Evolutionary conservation across 2,888 invertebrate genomes (phyloP).

Genomic region (Thecophora atra): DNA sequence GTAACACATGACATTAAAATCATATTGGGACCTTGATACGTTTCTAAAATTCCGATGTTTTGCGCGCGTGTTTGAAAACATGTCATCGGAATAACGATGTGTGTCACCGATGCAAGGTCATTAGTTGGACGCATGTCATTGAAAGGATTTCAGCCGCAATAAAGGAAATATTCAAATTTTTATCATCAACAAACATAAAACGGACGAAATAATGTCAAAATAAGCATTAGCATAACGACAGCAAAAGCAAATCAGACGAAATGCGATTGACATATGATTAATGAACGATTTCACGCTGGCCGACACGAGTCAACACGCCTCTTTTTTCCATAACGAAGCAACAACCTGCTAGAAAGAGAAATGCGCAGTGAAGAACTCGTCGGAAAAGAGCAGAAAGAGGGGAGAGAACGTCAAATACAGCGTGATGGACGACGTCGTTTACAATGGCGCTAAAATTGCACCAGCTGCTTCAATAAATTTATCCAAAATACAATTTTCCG

Average conservation of each 20-base stretch:
- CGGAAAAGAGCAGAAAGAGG: not conserved
- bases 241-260: slow-evolving; percentile 1
- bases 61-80: not conserved
- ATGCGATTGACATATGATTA: slow-evolving; percentile 33
- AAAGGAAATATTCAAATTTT: not conserved
- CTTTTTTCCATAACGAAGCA: slow-evolving; percentile 3
- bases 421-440: not conserved
- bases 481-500: not conserved
- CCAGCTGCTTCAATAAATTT: slow-evolving; percentile 20
- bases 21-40: too few species aligned
- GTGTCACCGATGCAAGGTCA: not conserved
- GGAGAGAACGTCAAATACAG: not conserved
- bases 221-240: slow-evolving; percentile 12
- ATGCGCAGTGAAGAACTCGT: too few species aligned
- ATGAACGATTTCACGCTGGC: slow-evolving; percentile 3
- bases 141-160: not conserved
- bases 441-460: slow-evolving; percentile 26
- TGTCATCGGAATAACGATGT: not conserved
- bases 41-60: too few species aligned
- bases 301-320: not conserved
- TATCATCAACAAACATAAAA: not conserved
- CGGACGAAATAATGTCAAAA: slow-evolving; percentile 29
- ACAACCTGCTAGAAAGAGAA: not conserved
- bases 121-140: not conserved
- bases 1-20: too few species aligned